Conservation (phyloP, 2,888 invertebrate genomes). For the Acholoe squamosa region DNA sequence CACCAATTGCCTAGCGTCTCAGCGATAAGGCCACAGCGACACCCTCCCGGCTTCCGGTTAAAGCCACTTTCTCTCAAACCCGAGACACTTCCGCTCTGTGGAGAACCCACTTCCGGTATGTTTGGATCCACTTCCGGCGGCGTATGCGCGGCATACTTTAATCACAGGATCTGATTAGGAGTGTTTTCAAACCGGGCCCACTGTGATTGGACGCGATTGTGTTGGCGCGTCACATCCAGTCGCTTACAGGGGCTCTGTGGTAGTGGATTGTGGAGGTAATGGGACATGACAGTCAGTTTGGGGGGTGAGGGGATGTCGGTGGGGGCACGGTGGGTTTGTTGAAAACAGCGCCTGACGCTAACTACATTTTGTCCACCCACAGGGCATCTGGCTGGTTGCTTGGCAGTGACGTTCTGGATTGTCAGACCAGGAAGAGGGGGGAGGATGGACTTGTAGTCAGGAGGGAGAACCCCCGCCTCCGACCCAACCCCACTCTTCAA, state of each 20-base stretch:
- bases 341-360: constrained; percentile 4
- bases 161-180: constrained; percentile 25
- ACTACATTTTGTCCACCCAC: not conserved
- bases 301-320: not conserved
- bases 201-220: not conserved
- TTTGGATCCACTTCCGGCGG: not conserved
- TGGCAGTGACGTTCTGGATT: no score
- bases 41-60: not conserved
- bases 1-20: not conserved
- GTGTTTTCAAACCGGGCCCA: constrained; percentile 1
- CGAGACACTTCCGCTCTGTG: not conserved
- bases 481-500: no score
- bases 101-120: constrained; percentile 13
- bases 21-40: not conserved
- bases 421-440: no score
- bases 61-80: not conserved
- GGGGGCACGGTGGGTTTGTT: not conserved
- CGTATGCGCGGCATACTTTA: not conserved
- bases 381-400: no score
- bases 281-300: not conserved
- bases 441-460: no score
- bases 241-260: not conserved
- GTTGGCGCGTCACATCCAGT: not conserved
- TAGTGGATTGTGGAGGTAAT: not conserved
- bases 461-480: no score